Conservation (phyloP, 2,888 invertebrate species). For the Apotomis turbidana region DNA sequence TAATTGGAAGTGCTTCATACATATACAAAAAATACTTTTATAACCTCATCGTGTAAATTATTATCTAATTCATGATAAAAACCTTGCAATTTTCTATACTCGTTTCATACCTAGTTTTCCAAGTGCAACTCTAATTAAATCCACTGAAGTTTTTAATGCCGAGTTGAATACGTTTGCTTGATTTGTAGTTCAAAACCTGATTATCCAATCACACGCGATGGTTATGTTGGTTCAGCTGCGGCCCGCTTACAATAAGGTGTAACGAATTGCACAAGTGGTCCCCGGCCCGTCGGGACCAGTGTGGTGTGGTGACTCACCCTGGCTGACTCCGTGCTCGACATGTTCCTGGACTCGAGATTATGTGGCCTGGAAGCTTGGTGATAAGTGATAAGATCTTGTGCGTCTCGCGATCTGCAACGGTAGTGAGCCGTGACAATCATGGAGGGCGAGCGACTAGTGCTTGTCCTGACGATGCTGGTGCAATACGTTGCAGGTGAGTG, state of each 20-base stretch:
- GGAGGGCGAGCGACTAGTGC: slow-evolving; percentile 13
- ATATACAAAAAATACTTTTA: not conserved
- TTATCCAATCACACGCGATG: slow-evolving; percentile 32
- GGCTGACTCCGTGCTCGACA: not conserved
- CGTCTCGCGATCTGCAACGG: slow-evolving; percentile 18
- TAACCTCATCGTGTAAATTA: not conserved
- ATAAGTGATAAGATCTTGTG: slow-evolving; percentile 20
- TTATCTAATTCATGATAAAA: slow-evolving; percentile 1
- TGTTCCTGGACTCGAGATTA: slow-evolving; percentile 12
- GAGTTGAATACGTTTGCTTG: slow-evolving; percentile 15
- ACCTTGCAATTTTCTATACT: not conserved
- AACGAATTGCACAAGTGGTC: slow-evolving; percentile 56
- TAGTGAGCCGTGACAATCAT: slow-evolving; percentile 20
- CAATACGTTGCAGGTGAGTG: slow-evolving; percentile 23
- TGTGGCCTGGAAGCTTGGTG: slow-evolving; percentile 21
- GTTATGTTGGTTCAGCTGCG: slow-evolving; percentile 59
- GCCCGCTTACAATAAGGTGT: slow-evolving; percentile 49
- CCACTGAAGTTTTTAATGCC: slow-evolving; percentile 16
- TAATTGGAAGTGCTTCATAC: not conserved
- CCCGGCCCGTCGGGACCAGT: slow-evolving; percentile 24
- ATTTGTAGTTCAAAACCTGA: slow-evolving; percentile 17
- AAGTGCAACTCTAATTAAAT: slow-evolving; percentile 12
- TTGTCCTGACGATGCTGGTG: slow-evolving; percentile 14
- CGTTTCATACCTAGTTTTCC: not conserved
- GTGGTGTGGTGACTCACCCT: slow-evolving; percentile 14